These are phyloP conservation scores for Stylophora pistillata DNA, from an alignment of 64 coral and sea anemone species.

Conservation along the genomic window DNA sequence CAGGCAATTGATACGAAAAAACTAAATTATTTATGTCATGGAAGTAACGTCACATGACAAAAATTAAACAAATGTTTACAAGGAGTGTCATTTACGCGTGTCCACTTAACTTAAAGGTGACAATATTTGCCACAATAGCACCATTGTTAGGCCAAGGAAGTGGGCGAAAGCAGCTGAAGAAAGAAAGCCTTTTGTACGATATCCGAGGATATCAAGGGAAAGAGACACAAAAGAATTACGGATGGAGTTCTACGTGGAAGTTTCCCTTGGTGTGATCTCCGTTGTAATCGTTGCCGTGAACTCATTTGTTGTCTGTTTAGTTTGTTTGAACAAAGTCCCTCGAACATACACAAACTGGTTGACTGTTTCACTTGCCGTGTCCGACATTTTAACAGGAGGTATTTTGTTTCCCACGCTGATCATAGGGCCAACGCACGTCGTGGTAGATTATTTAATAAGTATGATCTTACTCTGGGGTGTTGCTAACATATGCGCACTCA, in stretches of 20 bases:
- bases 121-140: too few relatives aligned
- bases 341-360: constrained; percentile 31
- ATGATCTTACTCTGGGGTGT: constrained; percentile 5
- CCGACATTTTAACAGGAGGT: constrained; percentile 26
- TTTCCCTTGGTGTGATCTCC: not conserved
- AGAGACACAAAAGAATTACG: too few relatives aligned
- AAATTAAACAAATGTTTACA: too few relatives aligned
- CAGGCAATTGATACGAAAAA: too few relatives aligned
- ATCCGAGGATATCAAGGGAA: too few relatives aligned
- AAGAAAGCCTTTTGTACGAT: too few relatives aligned
- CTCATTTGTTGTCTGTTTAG: not conserved
- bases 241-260: not conserved
- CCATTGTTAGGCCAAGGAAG: too few relatives aligned
- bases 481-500: constrained; percentile 19
- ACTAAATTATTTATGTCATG: too few relatives aligned
- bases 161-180: too few relatives aligned
- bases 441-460: not conserved
- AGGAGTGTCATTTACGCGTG: too few relatives aligned
- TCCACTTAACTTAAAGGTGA: too few relatives aligned
- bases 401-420: not conserved
- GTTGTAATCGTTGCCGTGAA: constrained; percentile 8
- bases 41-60: too few relatives aligned
- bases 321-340: not conserved
- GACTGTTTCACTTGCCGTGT: not conserved
- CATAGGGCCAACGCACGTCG: not conserved